Evolutionary conservation across 1,140 invertebrate genomes (phyloP), one percentile per base, ranked within the genome.

Genomic region (Archivesica marissinica): DNA sequence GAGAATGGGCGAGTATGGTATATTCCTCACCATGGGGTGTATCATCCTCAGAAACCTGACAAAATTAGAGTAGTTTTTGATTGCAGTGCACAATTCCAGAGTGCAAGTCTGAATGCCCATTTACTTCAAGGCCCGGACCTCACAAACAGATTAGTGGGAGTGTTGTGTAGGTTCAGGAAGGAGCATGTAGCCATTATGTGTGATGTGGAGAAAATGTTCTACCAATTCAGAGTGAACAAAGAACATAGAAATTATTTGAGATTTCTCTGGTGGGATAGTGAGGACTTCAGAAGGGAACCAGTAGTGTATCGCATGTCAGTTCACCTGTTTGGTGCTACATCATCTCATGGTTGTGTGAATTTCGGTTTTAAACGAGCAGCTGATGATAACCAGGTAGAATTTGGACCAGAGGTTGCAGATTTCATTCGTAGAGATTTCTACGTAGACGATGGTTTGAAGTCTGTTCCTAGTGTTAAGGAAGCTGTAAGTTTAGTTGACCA

Each of bases 71-170:
- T 89, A 13, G 89, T 89, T 7, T 89, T 90, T 82, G 88, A 89
- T 59, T 88, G 85, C 50, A 81, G 68, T 11, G 64, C 87, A 17
- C 76, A 25, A 52, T 88, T 85, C 59, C 17, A 30, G 15, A 61
- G 61, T 33, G 64, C 66, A 3, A 90, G 87, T 11, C 70, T 93
- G 0, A 93, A 92, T 72, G 70, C 88, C 9, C 85, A 89, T 72
- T 33, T 90, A 15, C 50, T 89, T 0, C 84, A 54, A n/a, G 89
- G 86, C n/a, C 89, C 88, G n/a, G 87, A 89, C 61, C 77, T 88
- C 3, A 88, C 82, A 2, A 90, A 90, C 25, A 39, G 17, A 28
- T 50, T 90, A 17, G 79, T 54, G 39, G 88, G 89, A 0, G 87
- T 90, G 1, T 47, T 89, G 0, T 86, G 72, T 28, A 86, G 88